Conservation (phyloP, 1,140 invertebrate genomes). For the Mylabris phalerata region DNA sequence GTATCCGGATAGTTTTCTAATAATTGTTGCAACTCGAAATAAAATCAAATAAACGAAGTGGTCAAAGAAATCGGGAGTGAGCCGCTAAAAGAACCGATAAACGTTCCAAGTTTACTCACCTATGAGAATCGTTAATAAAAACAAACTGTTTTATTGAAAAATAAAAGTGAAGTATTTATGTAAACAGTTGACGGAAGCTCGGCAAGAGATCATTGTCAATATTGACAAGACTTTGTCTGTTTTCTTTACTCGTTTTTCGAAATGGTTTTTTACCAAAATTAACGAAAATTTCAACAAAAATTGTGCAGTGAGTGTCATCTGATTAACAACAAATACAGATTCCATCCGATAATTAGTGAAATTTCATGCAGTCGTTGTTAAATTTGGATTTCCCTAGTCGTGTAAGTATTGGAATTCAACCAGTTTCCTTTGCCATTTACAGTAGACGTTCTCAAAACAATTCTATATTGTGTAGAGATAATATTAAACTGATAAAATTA, state of each 20-base stretch:
- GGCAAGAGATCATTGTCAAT: constrained; percentile 10
- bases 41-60: background rate
- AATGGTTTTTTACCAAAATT: background rate
- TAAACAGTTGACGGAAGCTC: constrained; percentile 10
- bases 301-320: background rate
- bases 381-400: constrained; percentile 14
- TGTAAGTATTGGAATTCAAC: constrained; percentile 14
- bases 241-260: background rate
- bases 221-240: constrained; percentile 4
- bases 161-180: constrained; percentile 1
- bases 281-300: too few species aligned
- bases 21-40: background rate
- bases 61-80: background rate
- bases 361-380: constrained; percentile 9
- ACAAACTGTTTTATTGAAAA: constrained; percentile 1
- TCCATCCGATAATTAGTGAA: constrained; percentile 7
- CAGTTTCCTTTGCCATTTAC: constrained; percentile 6
- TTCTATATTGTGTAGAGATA: too few species aligned
- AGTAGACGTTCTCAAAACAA: too few species aligned
- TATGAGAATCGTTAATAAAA: constrained; percentile 1
- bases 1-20: background rate
- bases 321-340: background rate
- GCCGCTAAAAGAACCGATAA: constrained; percentile 5
- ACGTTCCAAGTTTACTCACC: constrained; percentile 1
- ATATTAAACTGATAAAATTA: too few species aligned